Percentiles rank a stretch among this genome's conserved stretches.
These are phyloP conservation scores for Sarcophaga subvicina DNA, from an alignment of 2,888 invertebrate genomes.

Conservation along the genomic window DNA sequence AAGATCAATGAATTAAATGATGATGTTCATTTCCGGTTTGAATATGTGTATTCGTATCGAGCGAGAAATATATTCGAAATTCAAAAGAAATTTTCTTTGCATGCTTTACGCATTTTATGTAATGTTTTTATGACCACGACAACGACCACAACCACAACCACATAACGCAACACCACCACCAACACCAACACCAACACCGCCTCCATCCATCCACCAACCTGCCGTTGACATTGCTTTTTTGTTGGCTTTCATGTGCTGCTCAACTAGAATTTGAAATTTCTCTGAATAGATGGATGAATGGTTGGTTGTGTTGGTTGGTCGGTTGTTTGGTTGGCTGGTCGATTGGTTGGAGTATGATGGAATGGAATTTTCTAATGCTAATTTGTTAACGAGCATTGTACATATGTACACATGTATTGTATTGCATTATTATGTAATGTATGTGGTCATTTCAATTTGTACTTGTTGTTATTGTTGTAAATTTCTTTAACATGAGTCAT, in stretches of 20 bases:
- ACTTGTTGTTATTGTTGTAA: too few relatives aligned
- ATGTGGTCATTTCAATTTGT: too few relatives aligned
- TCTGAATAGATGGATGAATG: background rate
- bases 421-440: too few relatives aligned
- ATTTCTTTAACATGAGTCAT: too few relatives aligned
- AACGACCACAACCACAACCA: background rate
- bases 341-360: background rate
- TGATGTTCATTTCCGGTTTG: constrained; percentile 68
- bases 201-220: too few relatives aligned
- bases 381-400: background rate
- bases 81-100: constrained; percentile 29
- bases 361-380: background rate
- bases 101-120: background rate
- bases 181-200: too few relatives aligned
- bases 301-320: background rate
- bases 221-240: too few relatives aligned
- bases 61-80: background rate
- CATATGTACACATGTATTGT: too few relatives aligned
- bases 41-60: constrained; percentile 33
- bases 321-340: too few relatives aligned
- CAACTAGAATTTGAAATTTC: background rate
- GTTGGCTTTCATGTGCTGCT: background rate
- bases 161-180: background rate
- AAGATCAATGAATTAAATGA: constrained; percentile 49
- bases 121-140: background rate